These are phyloP conservation scores for Dryoscopus gambensis DNA, from an alignment of 2,113 vertebrate genomes.

Conservation along the genomic window DNA sequence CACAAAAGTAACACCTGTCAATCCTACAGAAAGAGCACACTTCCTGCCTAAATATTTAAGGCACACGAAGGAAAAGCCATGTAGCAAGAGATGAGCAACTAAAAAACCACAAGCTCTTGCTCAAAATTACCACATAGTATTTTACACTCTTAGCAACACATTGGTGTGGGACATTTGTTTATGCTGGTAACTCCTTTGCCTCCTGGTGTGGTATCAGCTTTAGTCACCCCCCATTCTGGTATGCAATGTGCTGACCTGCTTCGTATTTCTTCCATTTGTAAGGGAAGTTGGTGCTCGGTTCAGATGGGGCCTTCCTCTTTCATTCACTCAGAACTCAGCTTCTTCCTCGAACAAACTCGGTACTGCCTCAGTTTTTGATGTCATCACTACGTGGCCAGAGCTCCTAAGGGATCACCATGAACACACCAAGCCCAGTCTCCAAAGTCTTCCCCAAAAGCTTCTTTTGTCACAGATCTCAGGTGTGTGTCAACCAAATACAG, in stretches of 20 bases:
- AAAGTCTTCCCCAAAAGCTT: background rate
- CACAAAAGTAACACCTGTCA: constrained; percentile 23
- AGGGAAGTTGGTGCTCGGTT: background rate
- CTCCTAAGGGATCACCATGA: background rate
- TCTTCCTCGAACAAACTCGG: background rate
- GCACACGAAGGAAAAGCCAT: background rate
- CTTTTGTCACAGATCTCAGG: fast-evolving
- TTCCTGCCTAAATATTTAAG: constrained; percentile 31
- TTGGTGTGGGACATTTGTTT: background rate
- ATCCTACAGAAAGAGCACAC: background rate
- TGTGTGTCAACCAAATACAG: background rate
- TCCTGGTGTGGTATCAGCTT: background rate
- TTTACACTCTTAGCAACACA: background rate
- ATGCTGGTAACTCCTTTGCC: background rate
- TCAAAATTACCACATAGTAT: background rate
- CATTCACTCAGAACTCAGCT: background rate
- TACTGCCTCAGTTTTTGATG: background rate
- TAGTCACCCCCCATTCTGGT: background rate
- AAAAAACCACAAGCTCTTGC: constrained; percentile 18
- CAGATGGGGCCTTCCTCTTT: background rate
- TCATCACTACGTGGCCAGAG: background rate
- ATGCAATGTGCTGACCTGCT: background rate
- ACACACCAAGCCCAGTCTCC: background rate
- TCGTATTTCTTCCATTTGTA: fast-evolving
- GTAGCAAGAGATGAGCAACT: background rate